Evolutionary conservation across 2,113 vertebrate genomes (phyloP), one percentile per base, ranked within the genome.

Genomic region (Hystrix cristata): DNA sequence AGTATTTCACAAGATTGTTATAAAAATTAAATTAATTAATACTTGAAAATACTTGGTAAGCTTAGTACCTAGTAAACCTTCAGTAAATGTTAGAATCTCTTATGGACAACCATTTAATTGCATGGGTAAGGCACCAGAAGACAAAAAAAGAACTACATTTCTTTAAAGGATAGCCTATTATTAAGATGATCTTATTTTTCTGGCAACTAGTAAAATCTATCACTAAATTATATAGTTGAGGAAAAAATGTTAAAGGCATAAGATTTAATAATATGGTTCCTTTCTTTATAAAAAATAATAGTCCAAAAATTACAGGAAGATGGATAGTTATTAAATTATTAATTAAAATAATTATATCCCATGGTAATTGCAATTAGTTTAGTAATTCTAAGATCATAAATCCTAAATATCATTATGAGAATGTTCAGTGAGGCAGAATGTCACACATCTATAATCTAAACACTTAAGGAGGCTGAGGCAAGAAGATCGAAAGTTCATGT

Each of bases 1-100:
- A 89, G 16, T 82, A 92, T 8, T 95, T 88, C 65, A 86, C 23
- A 90, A 10, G 16, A 65, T 34, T 95, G n/a, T 8, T 72, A 16
- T 85, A 43, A 95, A 91, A 93, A 95, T 72, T 57, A 96, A 95
- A 72, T 80, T 48, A 82, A 96, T 71, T 51, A 83, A 84, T 78
- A 86, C 23, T 60, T 97, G 31, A 85, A 87, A 96, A 23, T 25
- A 89, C 5, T 60, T 92, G 81, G n/a, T 81, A 90, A 90, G 55
- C 7, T 25, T 53, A 46, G 16, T 76, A 78, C 51, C 51, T 81
- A 38, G 27, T 46, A 91, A 71, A 91, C 34, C 78, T 31, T 71
- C 31, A 82, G 13, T n/a, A 95, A 90, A 87, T 65, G 27, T 78
- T 78, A 94, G 9, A 19, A 53, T 55, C 15, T 79, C 18, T 84